Evolutionary conservation across 2,888 invertebrate species (phyloP), one percentile per base, ranked within the genome.

Genomic region (Euzetes globulus): DNA sequence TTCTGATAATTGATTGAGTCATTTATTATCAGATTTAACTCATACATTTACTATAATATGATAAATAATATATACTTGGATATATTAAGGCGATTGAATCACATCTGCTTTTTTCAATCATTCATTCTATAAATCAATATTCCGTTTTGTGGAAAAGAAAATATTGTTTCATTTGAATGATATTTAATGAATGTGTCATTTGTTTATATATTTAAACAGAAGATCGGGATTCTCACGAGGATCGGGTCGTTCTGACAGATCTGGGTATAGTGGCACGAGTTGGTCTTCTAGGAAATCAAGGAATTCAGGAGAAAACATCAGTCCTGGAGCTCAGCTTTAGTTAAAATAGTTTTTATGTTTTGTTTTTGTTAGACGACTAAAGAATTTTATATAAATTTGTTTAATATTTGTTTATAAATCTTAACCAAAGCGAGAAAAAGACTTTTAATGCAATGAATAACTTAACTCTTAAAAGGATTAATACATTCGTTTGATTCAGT

Each of bases 221-320:
- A 63, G 50, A 25, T 78, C 78, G 11, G 78, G 78, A n/a, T 77
- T 75, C 72, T 78, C 78, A 19, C 72, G 77, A 41, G 78, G 76
- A 17, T 79, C 79, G 13, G 77, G 77, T 52, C 78, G 77, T 22
- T 76, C 76, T 17, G 68, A 52, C 22, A 58, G 70, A 9, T 75
- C 75, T 19, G 71, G 52, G 0, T 76, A 72, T 55, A 76, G 75
- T 22, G 76, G 76, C 17, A 78, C 78, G 22, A 78, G 78, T 73
- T 79, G 79, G 79, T 78, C 78, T 22, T 78, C 78, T 3, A 70
- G 72, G n/a, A 76, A 74, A 60, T 76, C 76, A 4, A 52, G 65
- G 63, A 58, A 74, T 22, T 74, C 76, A 15, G 55, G 52, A 13
- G 58, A 72, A 25, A 33, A 33, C 33, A 33, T 55, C 19, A 55